Percentiles rank a stretch among this genome's conserved stretches.
Evolutionary conservation across 2,888 invertebrate species (phyloP).

Genomic region (Amphipyra berbera): DNA sequence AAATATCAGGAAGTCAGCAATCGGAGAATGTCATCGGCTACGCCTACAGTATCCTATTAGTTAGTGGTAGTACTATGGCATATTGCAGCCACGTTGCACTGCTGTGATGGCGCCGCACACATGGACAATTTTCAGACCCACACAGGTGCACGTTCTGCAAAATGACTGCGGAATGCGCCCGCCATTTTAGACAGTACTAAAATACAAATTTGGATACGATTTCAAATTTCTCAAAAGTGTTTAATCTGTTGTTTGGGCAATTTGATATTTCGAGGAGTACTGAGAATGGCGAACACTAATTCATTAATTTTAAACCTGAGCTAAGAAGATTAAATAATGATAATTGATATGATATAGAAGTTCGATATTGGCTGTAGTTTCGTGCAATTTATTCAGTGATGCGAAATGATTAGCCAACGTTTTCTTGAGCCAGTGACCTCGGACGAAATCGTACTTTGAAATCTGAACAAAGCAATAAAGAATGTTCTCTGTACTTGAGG

Average conservation of each 20-base stretch:
- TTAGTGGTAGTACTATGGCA: slow-evolving; percentile 68
- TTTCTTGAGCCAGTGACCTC: slow-evolving; percentile 83
- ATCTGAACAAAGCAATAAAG: slow-evolving; percentile 77
- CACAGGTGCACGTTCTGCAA: slow-evolving; percentile 60
- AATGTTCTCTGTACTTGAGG: slow-evolving; percentile 58
- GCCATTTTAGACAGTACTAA: slow-evolving; percentile 67
- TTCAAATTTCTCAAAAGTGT: slow-evolving; percentile 3
- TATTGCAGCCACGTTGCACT: slow-evolving; percentile 74
- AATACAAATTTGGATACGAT: slow-evolving; percentile 4
- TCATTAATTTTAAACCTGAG: neutral
- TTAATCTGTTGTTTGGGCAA: slow-evolving; percentile 1
- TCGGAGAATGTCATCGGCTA: slow-evolving; percentile 75
- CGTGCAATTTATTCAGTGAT: slow-evolving; percentile 71
- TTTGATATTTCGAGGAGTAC: neutral
- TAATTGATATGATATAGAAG: too few relatives aligned
- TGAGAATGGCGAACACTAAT: neutral
- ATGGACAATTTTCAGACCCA: slow-evolving; percentile 61
- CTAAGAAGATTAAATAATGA: neutral
- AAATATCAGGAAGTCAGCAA: slow-evolving; percentile 76
- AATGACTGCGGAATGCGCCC: slow-evolving; percentile 72
- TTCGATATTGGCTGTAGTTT: slow-evolving; percentile 54
- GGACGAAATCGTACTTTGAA: slow-evolving; percentile 79
- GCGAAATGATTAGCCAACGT: slow-evolving; percentile 81
- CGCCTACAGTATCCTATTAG: slow-evolving; percentile 74
- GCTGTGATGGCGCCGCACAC: slow-evolving; percentile 68